Percentiles rank a stretch among this genome's conserved stretches.
phyloP scores from a whole-genome alignment of 1,140 invertebrate genomes.

The Phymastichus coffea region DNA sequence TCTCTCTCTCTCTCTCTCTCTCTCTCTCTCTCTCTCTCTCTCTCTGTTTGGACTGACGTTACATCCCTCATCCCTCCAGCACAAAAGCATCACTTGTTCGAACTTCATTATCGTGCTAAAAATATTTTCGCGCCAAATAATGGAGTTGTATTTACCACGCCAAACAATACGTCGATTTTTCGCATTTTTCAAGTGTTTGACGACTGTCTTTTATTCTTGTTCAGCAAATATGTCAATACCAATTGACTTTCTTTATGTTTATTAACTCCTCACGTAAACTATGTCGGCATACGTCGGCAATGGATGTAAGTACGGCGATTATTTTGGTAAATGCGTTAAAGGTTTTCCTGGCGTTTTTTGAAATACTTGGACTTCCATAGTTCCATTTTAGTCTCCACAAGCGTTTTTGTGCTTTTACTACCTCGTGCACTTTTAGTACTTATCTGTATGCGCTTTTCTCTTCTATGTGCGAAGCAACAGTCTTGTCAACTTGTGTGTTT shows the following conservation, averaged over 20 bases:
- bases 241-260: too few species aligned
- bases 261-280: too few species aligned
- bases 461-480: neutral
- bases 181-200: too few species aligned
- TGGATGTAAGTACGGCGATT: too few species aligned
- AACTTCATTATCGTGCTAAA: neutral
- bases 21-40: too few species aligned
- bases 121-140: too few species aligned
- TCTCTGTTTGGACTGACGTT: neutral
- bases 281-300: too few species aligned
- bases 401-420: neutral
- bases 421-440: neutral
- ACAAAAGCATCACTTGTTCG: neutral
- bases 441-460: slow-evolving; percentile 3
- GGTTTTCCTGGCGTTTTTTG: slow-evolving; percentile 10
- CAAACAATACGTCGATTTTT: too few species aligned
- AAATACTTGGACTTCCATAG: slow-evolving; percentile 15
- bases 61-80: neutral
- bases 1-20: too few species aligned
- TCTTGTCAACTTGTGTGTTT: neutral
- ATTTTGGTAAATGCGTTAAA: slow-evolving; percentile 8
- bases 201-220: too few species aligned
- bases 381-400: slow-evolving; percentile 9
- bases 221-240: too few species aligned
- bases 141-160: too few species aligned